Percentiles rank a stretch among this genome's conserved stretches.
Evolutionary conservation across 1,140 invertebrate genomes (phyloP).

Genomic region (Gryllus bimaculatus): DNA sequence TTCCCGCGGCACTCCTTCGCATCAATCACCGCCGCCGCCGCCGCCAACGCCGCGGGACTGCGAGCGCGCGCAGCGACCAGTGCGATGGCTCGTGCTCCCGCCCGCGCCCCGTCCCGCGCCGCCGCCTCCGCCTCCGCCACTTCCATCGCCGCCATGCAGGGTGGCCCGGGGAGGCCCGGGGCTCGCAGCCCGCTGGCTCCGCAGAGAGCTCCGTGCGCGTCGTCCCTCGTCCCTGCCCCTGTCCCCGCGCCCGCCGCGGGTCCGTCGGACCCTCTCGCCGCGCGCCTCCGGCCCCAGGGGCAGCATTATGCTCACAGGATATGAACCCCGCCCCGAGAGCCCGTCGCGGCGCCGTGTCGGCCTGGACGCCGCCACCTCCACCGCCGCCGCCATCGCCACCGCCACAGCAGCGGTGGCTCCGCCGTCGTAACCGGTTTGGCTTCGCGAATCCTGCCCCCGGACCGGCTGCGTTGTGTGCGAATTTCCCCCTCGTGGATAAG

Average conservation of each 20-base stretch:
- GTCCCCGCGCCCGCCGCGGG: neutral
- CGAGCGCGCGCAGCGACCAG: neutral
- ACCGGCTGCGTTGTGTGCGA: constrained; percentile 2
- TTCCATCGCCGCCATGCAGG: no score
- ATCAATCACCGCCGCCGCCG: neutral
- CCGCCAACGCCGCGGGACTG: neutral
- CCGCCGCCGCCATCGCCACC: no score
- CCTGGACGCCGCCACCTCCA: neutral
- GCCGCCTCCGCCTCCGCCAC: no score
- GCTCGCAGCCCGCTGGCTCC: constrained; percentile 1
- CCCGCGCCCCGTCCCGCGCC: neutral
- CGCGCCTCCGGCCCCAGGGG: neutral
- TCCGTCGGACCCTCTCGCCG: neutral
- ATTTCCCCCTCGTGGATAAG: neutral
- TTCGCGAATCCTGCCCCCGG: neutral
- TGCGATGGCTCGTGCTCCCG: neutral
- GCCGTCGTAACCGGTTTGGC: neutral
- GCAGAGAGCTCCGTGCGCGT: neutral
- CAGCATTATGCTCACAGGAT: neutral
- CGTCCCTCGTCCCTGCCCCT: neutral
- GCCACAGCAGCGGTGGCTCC: neutral
- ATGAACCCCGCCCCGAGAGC: neutral
- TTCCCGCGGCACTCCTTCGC: constrained; percentile 1
- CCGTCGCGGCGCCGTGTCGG: no score
- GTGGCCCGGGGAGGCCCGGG: no score